Evolutionary conservation across 1,140 invertebrate genomes (phyloP).

Genomic region (Manduca sexta): DNA sequence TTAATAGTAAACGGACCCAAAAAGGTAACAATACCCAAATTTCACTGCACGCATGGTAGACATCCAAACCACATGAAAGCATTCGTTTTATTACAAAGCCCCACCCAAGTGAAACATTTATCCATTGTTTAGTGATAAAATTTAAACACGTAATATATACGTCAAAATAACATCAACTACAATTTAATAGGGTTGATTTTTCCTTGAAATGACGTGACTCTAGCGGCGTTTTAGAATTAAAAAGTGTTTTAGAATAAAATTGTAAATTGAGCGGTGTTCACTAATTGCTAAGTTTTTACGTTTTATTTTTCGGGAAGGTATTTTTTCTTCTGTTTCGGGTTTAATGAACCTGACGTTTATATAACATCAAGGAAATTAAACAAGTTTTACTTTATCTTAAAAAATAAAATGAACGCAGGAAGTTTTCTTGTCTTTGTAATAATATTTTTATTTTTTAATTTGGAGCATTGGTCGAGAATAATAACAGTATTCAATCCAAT

Average conservation of each 20-base stretch:
- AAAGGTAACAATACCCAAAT: constrained; percentile 14
- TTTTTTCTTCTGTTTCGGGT: constrained; percentile 11
- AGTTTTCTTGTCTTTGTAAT: too few species aligned
- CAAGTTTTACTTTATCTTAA: background rate
- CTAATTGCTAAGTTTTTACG: constrained; percentile 50
- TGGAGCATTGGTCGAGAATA: too few species aligned
- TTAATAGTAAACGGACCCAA: too few species aligned
- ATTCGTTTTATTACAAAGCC: constrained; percentile 49
- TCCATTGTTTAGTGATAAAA: constrained; percentile 8
- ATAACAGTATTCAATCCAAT: too few species aligned
- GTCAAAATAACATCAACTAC: constrained; percentile 7
- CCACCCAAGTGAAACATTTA: constrained; percentile 40
- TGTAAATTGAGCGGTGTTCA: constrained; percentile 49
- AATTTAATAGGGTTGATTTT: constrained; percentile 18
- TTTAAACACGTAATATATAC: background rate
- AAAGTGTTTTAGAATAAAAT: constrained; percentile 25
- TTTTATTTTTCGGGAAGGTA: constrained; percentile 32
- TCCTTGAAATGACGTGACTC: background rate
- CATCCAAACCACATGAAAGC: constrained; percentile 41
- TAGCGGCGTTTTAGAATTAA: constrained; percentile 17
- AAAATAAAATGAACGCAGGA: too few species aligned
- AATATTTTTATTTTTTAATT: too few species aligned
- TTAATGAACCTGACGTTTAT: constrained; percentile 12
- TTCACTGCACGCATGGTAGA: constrained; percentile 31
- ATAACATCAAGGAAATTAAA: constrained; percentile 4